Evolutionary conservation across 1,140 invertebrate genomes (phyloP).

Genomic region (Teleogryllus occipitalis): DNA sequence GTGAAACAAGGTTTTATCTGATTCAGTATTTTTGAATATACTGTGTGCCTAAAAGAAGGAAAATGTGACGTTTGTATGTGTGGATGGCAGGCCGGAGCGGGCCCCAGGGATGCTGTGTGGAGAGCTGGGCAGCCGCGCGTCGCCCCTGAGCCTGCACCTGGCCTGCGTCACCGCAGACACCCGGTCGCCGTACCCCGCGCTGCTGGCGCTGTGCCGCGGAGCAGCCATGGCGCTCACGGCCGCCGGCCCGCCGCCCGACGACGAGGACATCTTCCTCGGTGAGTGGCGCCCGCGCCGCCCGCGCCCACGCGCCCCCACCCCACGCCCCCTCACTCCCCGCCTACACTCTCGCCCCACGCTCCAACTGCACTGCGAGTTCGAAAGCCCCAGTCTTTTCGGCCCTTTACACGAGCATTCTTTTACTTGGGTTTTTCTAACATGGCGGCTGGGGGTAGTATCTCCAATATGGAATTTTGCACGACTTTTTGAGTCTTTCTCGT

Average conservation of each 20-base stretch:
- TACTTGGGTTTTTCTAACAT: no score
- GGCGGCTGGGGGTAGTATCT: no score
- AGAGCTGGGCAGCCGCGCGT: slow-evolving; percentile 32
- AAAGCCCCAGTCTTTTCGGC: no score
- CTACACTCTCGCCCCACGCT: no score
- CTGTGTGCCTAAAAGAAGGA: no score
- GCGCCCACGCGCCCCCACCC: no score
- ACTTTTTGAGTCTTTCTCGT: no score
- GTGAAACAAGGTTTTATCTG: no score
- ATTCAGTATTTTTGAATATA: no score
- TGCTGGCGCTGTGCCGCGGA: slow-evolving; percentile 34
- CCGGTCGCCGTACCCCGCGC: slow-evolving; percentile 34
- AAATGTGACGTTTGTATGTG: not conserved
- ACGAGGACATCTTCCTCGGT: slow-evolving; percentile 38
- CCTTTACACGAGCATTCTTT: no score
- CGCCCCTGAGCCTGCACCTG: slow-evolving; percentile 14
- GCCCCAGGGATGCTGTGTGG: slow-evolving; percentile 36
- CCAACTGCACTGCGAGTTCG: no score
- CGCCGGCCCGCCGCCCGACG: slow-evolving; percentile 28
- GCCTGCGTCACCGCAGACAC: slow-evolving; percentile 17
- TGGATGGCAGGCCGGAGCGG: not conserved
- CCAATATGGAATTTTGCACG: no score
- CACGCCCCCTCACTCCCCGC: not conserved
- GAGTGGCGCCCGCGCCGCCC: slow-evolving; percentile 19
- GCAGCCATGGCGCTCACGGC: slow-evolving; percentile 36